Base-by-base conservation (phyloP, 2,888 invertebrate genomes). In the Orthosia cruda region DNA sequence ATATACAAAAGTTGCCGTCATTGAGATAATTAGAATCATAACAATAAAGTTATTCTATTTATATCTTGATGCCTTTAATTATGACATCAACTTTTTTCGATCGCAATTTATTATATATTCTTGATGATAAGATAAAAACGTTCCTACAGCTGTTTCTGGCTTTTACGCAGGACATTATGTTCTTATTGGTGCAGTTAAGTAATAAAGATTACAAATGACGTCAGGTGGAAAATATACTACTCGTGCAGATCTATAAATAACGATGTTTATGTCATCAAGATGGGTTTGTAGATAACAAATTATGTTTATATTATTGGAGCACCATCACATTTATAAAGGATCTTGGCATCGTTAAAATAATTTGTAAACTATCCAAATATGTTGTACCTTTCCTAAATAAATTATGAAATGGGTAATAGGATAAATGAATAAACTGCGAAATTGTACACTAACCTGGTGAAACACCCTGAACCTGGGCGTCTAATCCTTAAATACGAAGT, bases 51-150 rank as follows among this genome's bases (percentile, higher is more conserved):
- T 5, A 50, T 79, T 50, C 12, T 57, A 16, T 71, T 55, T n/a
- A 40, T 55, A 71, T 62, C 26, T 32, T 52, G 18, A 63, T 52
- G 32, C 23, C 0, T 11, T 64, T 73, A 77, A 80, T 58, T 58
- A 80, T 40, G 63, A 49, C 26, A 59, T 63, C 58, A 72, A 47
- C 47, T 45, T 79, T 71, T 74, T 79, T 49, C 2, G 7, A 20
- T n/a, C 16, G 47, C 15, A 9, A 47, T 0, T 49, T 3, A 12
- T 59, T 71, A 47, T 0, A 40, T 3, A 12, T 59, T 71, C 47
- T 57, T 57, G 47, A 20, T 15, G 18, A 11, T 49, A 26, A 49
- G 73, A 59, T 73, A 59, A 80, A 26, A 64, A 26, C 49, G 1
- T 18, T 40, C 9, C 40, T 40, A 65, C 73, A 65, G 49, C 49